Conservation (phyloP, 1,140 invertebrate species). For the Drosophila ogumai region DNA sequence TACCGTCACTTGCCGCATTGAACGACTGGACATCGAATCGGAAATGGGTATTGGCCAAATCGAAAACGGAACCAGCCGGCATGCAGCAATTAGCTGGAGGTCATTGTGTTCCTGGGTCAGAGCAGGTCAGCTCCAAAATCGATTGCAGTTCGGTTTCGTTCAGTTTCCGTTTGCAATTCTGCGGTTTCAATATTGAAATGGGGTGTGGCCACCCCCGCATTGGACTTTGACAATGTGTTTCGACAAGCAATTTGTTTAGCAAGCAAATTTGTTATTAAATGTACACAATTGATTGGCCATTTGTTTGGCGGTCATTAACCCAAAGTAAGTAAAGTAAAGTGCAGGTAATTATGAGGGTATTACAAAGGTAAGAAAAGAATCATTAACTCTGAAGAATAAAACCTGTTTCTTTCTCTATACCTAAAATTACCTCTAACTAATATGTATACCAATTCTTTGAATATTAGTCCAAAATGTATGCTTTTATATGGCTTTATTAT, state of each 20-base stretch:
- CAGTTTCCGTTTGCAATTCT: conserved; percentile 48
- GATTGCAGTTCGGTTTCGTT: conserved; percentile 23
- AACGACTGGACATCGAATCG: conserved; percentile 16
- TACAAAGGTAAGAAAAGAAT: neutral
- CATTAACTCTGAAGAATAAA: no score
- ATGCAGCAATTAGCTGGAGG: conserved; percentile 79
- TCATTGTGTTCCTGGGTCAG: conserved; percentile 59
- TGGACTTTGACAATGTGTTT: conserved; percentile 62
- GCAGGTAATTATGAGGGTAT: neutral
- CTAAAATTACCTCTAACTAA: neutral
- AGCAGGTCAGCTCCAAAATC: conserved; percentile 29
- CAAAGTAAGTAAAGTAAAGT: neutral
- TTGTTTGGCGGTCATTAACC: conserved; percentile 55
- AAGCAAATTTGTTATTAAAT: conserved; percentile 73
- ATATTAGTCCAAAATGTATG: neutral
- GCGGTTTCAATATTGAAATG: conserved; percentile 62
- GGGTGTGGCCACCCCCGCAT: conserved; percentile 44
- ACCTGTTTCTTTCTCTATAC: neutral
- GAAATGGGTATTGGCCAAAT: conserved; percentile 21
- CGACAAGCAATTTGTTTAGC: conserved; percentile 65
- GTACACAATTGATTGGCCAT: conserved; percentile 60
- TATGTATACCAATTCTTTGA: neutral
- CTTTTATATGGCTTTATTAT: conserved; percentile 2
- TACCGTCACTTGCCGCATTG: conserved; percentile 53
- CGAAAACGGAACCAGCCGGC: conserved; percentile 30